Evolutionary conservation across 2,113 vertebrate genomes (phyloP), one percentile per base, ranked within the genome.

Genomic region (Stegostoma tigrinum): DNA sequence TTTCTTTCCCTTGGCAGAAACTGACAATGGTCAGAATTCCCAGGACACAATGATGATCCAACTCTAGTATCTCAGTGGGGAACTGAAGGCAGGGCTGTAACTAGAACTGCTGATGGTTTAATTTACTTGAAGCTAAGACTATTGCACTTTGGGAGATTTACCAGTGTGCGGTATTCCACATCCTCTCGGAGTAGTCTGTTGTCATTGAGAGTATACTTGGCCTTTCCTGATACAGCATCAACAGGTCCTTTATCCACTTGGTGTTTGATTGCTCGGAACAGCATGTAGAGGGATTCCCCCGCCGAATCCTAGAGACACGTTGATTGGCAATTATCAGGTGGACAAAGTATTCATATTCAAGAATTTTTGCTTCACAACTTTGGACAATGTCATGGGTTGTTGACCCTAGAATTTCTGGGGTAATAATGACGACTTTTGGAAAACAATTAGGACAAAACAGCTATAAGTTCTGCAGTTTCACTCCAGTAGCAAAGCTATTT

Each of bases 171-270:
- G 96, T 99, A 99, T 96, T 99, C 99, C 96, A 99, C 97, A 34
- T 99, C 99, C 96, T 99, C 99, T 95, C 99, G 97, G 97, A 99
- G 98, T 95, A 99, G 97, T 5, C 99, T 98, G 97, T 99, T 99
- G 97, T 99, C 99, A 15, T 99, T 99, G 66, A 99, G 98, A 12
- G 99, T 99, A 91, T 99, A 99, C 96, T 99, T 99, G 96, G 99
- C 99, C 96, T 99, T 99, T 48, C 99, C 98, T 0, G 99, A 99
- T 96, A 99, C 99, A n/a, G 98, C 98, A 85, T 99, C 99, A 55
- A 99, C 99, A 0, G 99, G 99, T 0, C 99, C 99, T 97, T 99
- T 99, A 96, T 99, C 99, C 67, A 99, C 99, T 96, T 99, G 99
- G 97, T 99, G 99, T 96, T 99, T 99, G 96, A 99, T 99, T 93